Evolutionary conservation across 2,113 vertebrate species (phyloP).

Genomic region (Artemisiospiza belli): DNA sequence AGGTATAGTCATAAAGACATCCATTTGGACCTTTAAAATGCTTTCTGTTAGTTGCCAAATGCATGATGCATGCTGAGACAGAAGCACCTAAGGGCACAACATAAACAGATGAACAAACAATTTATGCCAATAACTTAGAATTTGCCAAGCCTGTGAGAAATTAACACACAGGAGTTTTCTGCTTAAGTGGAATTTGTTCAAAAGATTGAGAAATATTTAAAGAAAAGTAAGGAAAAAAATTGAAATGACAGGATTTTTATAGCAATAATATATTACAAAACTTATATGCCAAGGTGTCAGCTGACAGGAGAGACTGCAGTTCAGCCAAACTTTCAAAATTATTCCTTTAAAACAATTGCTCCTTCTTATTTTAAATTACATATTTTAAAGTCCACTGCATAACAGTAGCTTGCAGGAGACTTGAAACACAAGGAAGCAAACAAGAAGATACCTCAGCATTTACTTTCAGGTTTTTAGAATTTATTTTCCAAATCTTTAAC

Average conservation of each 20-base stretch:
- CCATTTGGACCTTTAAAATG: neutral
- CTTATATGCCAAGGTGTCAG: neutral
- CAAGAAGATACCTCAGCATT: neutral
- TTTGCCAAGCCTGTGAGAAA: slow-evolving; percentile 9
- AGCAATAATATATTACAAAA: neutral
- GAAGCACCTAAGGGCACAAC: slow-evolving; percentile 15
- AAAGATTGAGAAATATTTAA: neutral
- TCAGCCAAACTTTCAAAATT: neutral
- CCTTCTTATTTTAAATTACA: neutral
- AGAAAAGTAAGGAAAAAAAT: neutral
- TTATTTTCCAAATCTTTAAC: neutral
- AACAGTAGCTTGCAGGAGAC: neutral
- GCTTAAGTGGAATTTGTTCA: neutral
- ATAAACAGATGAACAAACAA: slow-evolving; percentile 17
- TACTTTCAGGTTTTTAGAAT: neutral
- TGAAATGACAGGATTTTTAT: neutral
- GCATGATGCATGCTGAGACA: neutral
- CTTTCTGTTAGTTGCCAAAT: neutral
- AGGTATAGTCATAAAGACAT: neutral
- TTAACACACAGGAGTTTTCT: neutral
- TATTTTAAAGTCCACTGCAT: neutral
- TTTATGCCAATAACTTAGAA: neutral
- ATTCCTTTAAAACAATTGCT: neutral
- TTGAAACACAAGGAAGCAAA: neutral
- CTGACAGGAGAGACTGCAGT: neutral